Percentiles rank a stretch among this genome's conserved stretches.
phyloP scores from a whole-genome alignment of 1,140 invertebrate species.

The Condylostylus longicornis region DNA sequence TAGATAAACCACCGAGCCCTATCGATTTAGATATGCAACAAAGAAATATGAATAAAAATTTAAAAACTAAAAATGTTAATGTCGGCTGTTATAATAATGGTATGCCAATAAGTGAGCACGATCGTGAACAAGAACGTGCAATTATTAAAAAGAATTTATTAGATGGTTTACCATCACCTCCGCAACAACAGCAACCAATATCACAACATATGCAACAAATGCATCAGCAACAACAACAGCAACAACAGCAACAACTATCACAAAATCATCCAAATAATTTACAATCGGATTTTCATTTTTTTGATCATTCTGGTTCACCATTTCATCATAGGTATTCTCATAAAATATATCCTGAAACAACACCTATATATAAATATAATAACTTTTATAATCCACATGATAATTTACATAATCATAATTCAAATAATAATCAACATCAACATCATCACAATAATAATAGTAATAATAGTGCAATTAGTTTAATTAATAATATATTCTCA shows the following conservation, averaged over 20 bases:
- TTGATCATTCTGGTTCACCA: constrained; percentile 20
- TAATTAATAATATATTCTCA: constrained; percentile 34
- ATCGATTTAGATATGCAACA: constrained; percentile 30
- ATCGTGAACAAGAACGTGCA: constrained; percentile 27
- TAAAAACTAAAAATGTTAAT: constrained; percentile 30
- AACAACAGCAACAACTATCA: constrained; percentile 4
- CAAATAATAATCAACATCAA: constrained; percentile 19
- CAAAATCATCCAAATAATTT: constrained; percentile 1
- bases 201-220: constrained; percentile 1
- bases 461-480: constrained; percentile 24
- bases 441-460: constrained; percentile 20
- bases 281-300: constrained; percentile 21
- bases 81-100: constrained; percentile 30
- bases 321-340: constrained; percentile 20
- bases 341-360: constrained; percentile 26
- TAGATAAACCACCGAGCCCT: constrained; percentile 29
- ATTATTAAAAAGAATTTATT: constrained; percentile 30
- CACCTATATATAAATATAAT: constrained; percentile 30
- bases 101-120: constrained; percentile 28
- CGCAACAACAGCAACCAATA: constrained; percentile 10
- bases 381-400: constrained; percentile 26
- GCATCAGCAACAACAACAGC: constrained; percentile 15
- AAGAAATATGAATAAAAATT: constrained; percentile 28
- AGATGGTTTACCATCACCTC: constrained; percentile 28
- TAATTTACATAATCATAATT: constrained; percentile 24